phyloP scores from a whole-genome alignment of 2,797 vertebrate species.

The Crocidura indochinensis region DNA sequence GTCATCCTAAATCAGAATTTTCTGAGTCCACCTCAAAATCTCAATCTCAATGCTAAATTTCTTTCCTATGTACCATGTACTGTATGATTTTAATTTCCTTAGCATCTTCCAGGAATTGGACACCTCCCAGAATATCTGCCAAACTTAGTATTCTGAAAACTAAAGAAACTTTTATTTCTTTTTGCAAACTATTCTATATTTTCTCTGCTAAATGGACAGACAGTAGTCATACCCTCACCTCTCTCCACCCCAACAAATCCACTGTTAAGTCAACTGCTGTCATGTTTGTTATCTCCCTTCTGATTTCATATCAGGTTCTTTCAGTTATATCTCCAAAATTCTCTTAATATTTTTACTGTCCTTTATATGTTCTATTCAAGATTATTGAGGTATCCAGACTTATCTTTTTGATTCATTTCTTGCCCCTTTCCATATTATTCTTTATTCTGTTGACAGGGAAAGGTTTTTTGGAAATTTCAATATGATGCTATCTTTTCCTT shows the following conservation, averaged over 20 bases:
- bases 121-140: background rate
- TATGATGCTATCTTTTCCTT: background rate
- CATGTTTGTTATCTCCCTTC: background rate
- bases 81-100: background rate
- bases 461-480: background rate
- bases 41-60: conserved; percentile 4
- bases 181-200: background rate
- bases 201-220: background rate
- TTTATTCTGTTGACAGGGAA: background rate
- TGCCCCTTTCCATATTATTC: background rate
- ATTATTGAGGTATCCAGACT: background rate
- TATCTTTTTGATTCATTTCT: background rate
- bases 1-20: conserved; percentile 49
- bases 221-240: background rate
- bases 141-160: background rate
- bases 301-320: background rate
- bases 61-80: background rate
- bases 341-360: background rate
- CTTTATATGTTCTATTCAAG: background rate
- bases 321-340: background rate
- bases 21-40: conserved; percentile 2
- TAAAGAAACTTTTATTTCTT: background rate
- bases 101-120: background rate
- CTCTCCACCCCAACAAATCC: background rate
- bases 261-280: background rate